A percentile compares a stretch with the other conserved stretches of the same genome.
Conservation (phyloP, 2,113 vertebrate genomes). For the Siniperca chuatsi region DNA sequence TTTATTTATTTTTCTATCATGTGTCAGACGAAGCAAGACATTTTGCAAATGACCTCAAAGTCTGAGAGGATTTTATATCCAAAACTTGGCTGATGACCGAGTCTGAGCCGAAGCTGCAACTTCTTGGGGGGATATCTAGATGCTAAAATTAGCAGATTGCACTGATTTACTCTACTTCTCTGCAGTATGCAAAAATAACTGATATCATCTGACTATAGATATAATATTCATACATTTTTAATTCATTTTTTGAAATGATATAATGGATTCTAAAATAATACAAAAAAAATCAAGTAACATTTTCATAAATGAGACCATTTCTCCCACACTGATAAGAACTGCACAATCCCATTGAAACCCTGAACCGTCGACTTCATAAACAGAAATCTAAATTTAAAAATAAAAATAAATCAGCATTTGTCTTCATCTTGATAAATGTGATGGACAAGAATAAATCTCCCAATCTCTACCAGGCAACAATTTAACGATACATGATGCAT, state of each 20-base stretch:
- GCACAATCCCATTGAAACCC: constrained; percentile 54
- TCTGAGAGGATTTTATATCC: not conserved
- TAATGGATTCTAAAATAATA: not conserved
- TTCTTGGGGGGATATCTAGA: not conserved
- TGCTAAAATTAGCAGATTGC: constrained; percentile 18
- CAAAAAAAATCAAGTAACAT: constrained; percentile 15
- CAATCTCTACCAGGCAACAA: constrained; percentile 62
- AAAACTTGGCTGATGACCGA: not conserved
- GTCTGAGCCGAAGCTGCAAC: constrained; percentile 18
- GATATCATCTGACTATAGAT: constrained; percentile 13
- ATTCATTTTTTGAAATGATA: constrained; percentile 34
- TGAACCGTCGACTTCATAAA: constrained; percentile 34
- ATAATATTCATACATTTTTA: constrained; percentile 1
- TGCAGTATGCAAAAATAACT: constrained; percentile 38
- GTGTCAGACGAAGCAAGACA: not conserved
- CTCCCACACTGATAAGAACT: not conserved
- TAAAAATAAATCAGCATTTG: constrained; percentile 1
- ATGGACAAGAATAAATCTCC: constrained; percentile 17
- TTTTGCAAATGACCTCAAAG: not conserved
- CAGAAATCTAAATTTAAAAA: not conserved
- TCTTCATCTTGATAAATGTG: not conserved
- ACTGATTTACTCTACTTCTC: not conserved
- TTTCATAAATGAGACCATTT: not conserved
- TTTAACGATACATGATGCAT: constrained; percentile 21
- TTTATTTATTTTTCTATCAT: not conserved